A percentile compares a stretch with the other conserved stretches of the same genome.
Evolutionary conservation across 2,797 vertebrate species (phyloP).

Genomic region (Melanotaenia parkinsoni): DNA sequence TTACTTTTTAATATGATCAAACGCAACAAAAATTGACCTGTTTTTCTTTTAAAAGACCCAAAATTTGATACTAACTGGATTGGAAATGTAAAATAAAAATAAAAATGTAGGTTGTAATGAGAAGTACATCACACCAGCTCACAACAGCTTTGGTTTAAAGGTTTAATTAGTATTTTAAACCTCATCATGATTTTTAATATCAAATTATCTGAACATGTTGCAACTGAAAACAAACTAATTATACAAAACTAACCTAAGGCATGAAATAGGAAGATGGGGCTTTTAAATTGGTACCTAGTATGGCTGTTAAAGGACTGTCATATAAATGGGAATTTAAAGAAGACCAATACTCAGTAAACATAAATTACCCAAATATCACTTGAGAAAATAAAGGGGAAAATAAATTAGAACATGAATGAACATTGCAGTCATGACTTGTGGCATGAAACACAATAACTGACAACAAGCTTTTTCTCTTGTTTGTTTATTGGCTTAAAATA

Average conservation of each 20-base stretch:
- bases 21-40: background rate
- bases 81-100: background rate
- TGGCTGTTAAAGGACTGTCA: background rate
- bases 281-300: background rate
- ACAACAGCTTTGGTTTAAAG: background rate
- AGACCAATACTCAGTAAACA: background rate
- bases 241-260: background rate
- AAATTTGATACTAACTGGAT: background rate
- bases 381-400: background rate
- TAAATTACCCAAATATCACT: background rate
- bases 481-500: conserved; percentile 80
- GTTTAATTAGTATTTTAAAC: background rate
- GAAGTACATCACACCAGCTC: background rate
- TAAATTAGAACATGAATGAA: background rate
- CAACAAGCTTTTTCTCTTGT: conserved; percentile 43
- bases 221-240: background rate
- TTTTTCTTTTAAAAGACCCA: background rate
- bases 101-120: background rate
- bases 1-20: background rate
- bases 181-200: too few relatives aligned
- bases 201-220: background rate
- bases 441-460: conserved; percentile 40
- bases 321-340: background rate
- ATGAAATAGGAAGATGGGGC: background rate
- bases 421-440: background rate